Base-by-base conservation (phyloP, 2,797 vertebrate species). In the Liparis tanakae region DNA sequence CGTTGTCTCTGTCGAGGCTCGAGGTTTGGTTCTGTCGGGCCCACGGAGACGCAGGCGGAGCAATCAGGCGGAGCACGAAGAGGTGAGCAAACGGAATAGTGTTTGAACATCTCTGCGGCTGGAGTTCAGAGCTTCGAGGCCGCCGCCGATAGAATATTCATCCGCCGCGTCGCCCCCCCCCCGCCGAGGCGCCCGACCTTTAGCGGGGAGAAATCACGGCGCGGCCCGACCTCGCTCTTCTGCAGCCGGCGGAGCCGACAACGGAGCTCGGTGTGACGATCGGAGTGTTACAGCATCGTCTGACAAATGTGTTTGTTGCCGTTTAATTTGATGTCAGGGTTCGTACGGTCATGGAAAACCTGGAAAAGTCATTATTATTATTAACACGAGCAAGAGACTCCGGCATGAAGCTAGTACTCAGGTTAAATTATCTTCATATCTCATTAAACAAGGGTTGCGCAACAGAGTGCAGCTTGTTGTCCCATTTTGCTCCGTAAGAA, bases 71-170 rank as follows among this genome's bases (percentile, higher is more conserved):
- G 79, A 87, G 79, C 80, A 79, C 78, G 70, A 87, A 91, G 83
- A 87, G 81, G 74, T 85, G 85, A 85, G 85, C 85, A 76, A n/a
- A n/a, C 37, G 9, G 80, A 87, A 77, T 79, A 79, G 84, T 87
- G 86, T 88, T 89, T 89, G 86, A 90, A 89, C 82, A 85, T 88
- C 72, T 81, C 83, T 84, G 81, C 72, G 79, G 80, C 77, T 76
- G 70, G 78, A 86, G 84, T 85, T 84, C 73, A 71, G 56, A 68
- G 85, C 83, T 87, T 86, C 85, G 88, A 90, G 85, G 89, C 89
- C 74, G 78, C 82, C 66, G 79, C 85, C 84, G 85, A 88, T 77
- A 74, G 81, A 90, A 88, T 88, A 88, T 90, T 90, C 74, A 88
- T 88, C 79, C 70, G 63, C 72, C 69, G 80, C 70, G 68, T 84